phyloP scores from a whole-genome alignment of 2,113 vertebrate genomes.

The Aphyosemion australe region DNA sequence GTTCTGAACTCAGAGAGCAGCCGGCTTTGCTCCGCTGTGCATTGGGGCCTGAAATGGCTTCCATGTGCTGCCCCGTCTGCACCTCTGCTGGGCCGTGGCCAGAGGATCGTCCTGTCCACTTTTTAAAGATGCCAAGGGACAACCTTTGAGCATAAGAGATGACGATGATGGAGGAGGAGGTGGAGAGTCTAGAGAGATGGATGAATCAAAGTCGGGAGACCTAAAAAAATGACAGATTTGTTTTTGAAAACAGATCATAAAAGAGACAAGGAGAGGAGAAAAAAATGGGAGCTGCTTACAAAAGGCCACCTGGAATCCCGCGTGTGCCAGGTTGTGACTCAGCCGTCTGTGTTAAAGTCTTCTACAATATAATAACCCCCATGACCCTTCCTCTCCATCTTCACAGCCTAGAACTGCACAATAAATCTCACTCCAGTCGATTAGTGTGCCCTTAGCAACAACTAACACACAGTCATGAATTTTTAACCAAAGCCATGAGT shows the following conservation, averaged over 20 bases:
- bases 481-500: slow-evolving; percentile 72
- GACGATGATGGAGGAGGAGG: slow-evolving; percentile 10
- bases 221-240: slow-evolving; percentile 36
- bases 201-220: slow-evolving; percentile 50
- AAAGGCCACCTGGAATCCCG: slow-evolving; percentile 64
- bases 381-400: background rate
- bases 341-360: slow-evolving; percentile 49
- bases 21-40: slow-evolving; percentile 40
- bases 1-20: slow-evolving; percentile 62
- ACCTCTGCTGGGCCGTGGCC: slow-evolving; percentile 67
- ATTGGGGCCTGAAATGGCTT: slow-evolving; percentile 70
- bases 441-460: slow-evolving; percentile 72
- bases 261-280: slow-evolving; percentile 44
- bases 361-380: slow-evolving; percentile 35
- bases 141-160: slow-evolving; percentile 44
- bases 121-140: slow-evolving; percentile 57
- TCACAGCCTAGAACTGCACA: slow-evolving; percentile 46
- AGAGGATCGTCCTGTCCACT: slow-evolving; percentile 66
- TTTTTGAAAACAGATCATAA: slow-evolving; percentile 45
- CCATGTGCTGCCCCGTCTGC: slow-evolving; percentile 72
- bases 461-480: slow-evolving; percentile 70
- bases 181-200: slow-evolving; percentile 17
- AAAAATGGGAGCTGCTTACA: slow-evolving; percentile 55
- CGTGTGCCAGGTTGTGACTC: slow-evolving; percentile 68
- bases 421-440: slow-evolving; percentile 71